Evolutionary conservation across 2,797 vertebrate genomes (phyloP), one percentile per base, ranked within the genome.

Genomic region (Erpetoichthys calabaricus): DNA sequence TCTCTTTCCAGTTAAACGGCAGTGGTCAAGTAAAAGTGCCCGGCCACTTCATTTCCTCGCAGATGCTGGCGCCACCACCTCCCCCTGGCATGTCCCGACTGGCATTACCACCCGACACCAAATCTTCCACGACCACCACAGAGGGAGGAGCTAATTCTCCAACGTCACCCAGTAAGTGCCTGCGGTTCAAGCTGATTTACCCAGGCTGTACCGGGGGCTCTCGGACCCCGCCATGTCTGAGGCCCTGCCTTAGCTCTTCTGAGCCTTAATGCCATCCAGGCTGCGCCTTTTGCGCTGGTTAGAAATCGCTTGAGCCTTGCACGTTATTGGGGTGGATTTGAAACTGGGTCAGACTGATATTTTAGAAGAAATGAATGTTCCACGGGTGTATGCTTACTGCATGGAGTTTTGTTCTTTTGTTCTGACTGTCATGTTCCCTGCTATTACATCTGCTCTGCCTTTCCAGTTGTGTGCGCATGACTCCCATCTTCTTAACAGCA

Each of bases 21-120:
- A 90, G 90, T 76, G 88, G 86, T 73, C 91, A 92, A 81, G 83
- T 93, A 70, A 95, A 91, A 81, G 86, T 92, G 68, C 80, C 91
- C 76, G 86, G 86, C 79, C 91, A 91, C 81, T 93, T 92, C 82
- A 87, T 95, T 80, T 82, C 91, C 64, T 86, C 91, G 64, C 91
- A 94, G 85, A 92, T 91, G 89, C 81, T 92, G 84, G 89, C 83
- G 4, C 87, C 89, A 10, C 88, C 83, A 50, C 82, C 79, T 60
- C 85, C 86, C 74, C 89, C 77, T 7, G 87, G 83, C 78, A 87
- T 85, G 81, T 82, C 81, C 73, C 86, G 75, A 70, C 88, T 76
- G 73, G 80, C 89, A 47, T 77, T 90, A 71, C 75, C 88, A 74
- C 74, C 84, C 58, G 89, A 91, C 78, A 86, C 90, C 77, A 96